Evolutionary conservation across 2,888 invertebrate genomes (phyloP), one percentile per base, ranked within the genome.

Genomic region (Leptarthrus brevirostris): DNA sequence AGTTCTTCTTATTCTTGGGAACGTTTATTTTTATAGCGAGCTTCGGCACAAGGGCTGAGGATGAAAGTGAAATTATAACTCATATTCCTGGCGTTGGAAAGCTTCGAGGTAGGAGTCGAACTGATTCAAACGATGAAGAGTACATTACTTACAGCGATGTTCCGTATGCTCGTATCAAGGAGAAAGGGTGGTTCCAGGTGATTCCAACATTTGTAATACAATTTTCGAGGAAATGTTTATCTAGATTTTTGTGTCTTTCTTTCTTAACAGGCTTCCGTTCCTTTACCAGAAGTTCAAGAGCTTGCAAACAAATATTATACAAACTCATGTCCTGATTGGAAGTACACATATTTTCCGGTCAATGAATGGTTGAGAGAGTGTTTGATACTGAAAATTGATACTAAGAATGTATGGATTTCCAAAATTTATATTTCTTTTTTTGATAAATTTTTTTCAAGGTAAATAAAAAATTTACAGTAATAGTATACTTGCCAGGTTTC

Each of bases 401-500:
- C 16, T 8, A 58, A 18, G 16, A 16, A 58, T 18, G 58, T 58
- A 16, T 5, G 26, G 12, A 44, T 12, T 44, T 20, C 1, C 0
- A 16, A 49, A 49, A 18, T 20, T 16, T 3, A 40, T 40, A 12
- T 40, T 12, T 12, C 6, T 12, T 40, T 3, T 8, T 40, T 40
- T n/a, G 12, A 40, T 40, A 1, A 12, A 40, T 6, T 30, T 26
- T 26, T 26, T 54, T 54, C n/a, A 1, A 54, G 73, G n/a, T 44
- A 47, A 44, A 24, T 36, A 72, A 18, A 8, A 16, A 24, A 24
- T 72, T 75, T 49, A 81, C 81, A 0, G 80, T 81, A 1, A 78
- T 82, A 79, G 78, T 81, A 3, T 80, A 77, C 61, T 74, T 81
- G 2, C 47, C 44, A 1, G 64, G 64, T 20, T 36, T 79, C 30